These are phyloP conservation scores for Marronus borbonicus DNA, from an alignment of 2,888 invertebrate genomes.

Conservation along the genomic window DNA sequence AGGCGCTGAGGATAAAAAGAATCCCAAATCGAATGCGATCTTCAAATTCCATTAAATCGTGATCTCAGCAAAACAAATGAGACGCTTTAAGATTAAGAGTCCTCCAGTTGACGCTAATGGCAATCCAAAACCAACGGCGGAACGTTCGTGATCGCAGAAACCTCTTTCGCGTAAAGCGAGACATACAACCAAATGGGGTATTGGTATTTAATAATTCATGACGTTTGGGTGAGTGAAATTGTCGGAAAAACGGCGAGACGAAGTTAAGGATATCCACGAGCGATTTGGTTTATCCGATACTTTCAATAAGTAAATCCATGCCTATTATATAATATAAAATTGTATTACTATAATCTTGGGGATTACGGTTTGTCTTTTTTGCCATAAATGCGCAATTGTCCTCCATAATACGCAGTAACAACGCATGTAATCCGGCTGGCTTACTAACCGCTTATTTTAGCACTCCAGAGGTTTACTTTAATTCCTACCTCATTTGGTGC, in stretches of 20 bases:
- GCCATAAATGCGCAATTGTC: too few species aligned
- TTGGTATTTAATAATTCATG: slow-evolving; percentile 38
- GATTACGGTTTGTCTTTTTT: too few species aligned
- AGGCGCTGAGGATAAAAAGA: neutral
- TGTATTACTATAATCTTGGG: too few species aligned
- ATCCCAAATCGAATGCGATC: neutral
- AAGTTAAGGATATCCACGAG: slow-evolving; percentile 10
- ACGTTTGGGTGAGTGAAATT: slow-evolving; percentile 12
- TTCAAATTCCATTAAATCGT: slow-evolving; percentile 16
- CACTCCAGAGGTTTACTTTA: slow-evolving; percentile 1
- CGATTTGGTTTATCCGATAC: too few species aligned
- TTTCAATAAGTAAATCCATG: too few species aligned
- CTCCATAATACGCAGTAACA: too few species aligned
- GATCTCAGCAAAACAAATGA: slow-evolving; percentile 27
- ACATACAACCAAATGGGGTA: slow-evolving; percentile 13
- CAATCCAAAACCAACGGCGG: slow-evolving; percentile 26
- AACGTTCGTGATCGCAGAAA: slow-evolving; percentile 16
- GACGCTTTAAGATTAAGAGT: slow-evolving; percentile 13
- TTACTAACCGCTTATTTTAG: too few species aligned
- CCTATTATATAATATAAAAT: too few species aligned
- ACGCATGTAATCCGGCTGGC: too few species aligned
- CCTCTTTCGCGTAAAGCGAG: slow-evolving; percentile 11
- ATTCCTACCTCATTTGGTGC: slow-evolving; percentile 10
- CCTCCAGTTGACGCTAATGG: slow-evolving; percentile 28
- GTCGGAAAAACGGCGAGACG: neutral